Base-by-base conservation (phyloP, 2,113 vertebrate genomes). In the Elephas maximus region DNA sequence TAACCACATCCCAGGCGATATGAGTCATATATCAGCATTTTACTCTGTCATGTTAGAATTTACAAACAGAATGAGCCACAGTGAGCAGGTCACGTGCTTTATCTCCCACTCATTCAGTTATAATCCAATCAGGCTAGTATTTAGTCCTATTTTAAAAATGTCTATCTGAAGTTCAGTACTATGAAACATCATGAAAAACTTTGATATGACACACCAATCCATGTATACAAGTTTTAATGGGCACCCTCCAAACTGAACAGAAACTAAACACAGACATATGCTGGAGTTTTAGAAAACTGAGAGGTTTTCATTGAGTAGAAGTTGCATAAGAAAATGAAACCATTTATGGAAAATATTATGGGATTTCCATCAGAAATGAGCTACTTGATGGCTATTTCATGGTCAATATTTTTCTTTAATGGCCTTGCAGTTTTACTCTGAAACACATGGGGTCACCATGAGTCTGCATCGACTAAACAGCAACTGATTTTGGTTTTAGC, bases 301-400 rank as follows among this genome's bases (percentile, higher is more conserved):
- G 15, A 84, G 24, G 26, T 84, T 76, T 91, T 86, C 7, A 57
- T 15, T 79, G 20, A 69, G 14, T 63, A 79, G 26, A 96, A 89
- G n/a, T 6, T 87, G 0, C 10, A 51, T 63, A 41, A 90, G 14
- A 41, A 93, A 84, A 67, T 23, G 9, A 9, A 92, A 90, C 1
- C 1, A 30, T 45, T 53, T 62, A 51, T 23, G 44, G 21, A 94
- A 86, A 79, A 33, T 1, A 51, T 37, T 84, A 83, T 91, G 8
- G 74, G 26, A 71, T 69, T 90, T 96, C 33, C 3, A 21, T 44
- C 1, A 96, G 9, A 45, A 97, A 96, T 91, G 3, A 94, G 10
- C 2, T 82, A 15, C 37, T 79, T 89, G 14, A 12, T 76, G 2
- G 14, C 33, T 57, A 28, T 53, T 67, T 80, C 53, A 24, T 23